Evolutionary conservation across 2,113 vertebrate genomes (phyloP).

Genomic region (Sinocyclocheilus anshuiensis): DNA sequence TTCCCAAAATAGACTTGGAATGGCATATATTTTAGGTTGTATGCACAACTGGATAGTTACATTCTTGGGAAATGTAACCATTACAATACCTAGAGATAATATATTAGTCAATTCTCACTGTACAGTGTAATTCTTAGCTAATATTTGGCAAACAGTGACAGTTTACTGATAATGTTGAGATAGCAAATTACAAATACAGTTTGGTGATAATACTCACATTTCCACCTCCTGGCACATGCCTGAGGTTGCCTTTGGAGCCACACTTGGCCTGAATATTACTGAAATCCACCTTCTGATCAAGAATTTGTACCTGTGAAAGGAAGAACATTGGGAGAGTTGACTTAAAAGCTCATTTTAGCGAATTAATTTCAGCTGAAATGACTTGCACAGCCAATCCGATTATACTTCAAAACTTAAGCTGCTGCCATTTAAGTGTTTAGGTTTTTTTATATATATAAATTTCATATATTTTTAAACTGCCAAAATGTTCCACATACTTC

Average conservation of each 20-base stretch:
- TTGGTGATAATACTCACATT: conserved; percentile 87
- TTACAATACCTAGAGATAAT: not conserved
- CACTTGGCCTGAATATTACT: conserved; percentile 85
- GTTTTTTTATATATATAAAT: not conserved
- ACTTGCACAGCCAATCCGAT: not conserved
- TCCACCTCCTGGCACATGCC: conserved; percentile 92
- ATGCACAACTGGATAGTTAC: not conserved
- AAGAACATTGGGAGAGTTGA: conserved; percentile 20
- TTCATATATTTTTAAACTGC: no score
- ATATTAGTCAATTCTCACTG: not conserved
- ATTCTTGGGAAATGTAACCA: not conserved
- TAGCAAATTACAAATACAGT: conserved; percentile 71
- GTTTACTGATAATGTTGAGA: not conserved
- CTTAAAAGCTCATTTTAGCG: not conserved
- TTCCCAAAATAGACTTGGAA: not conserved
- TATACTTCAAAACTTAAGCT: not conserved
- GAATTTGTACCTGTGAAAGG: conserved; percentile 47
- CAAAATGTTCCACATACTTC: no score
- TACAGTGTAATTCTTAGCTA: not conserved
- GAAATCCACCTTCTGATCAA: conserved; percentile 48
- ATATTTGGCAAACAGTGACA: not conserved
- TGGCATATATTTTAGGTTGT: not conserved
- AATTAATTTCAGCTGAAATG: not conserved
- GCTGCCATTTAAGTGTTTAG: not conserved
- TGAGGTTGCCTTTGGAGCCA: conserved; percentile 96